A percentile compares a stretch with the other conserved stretches of the same genome.
These are phyloP conservation scores for Congeria kusceri DNA, from an alignment of 2,888 invertebrate species.

Conservation along the genomic window DNA sequence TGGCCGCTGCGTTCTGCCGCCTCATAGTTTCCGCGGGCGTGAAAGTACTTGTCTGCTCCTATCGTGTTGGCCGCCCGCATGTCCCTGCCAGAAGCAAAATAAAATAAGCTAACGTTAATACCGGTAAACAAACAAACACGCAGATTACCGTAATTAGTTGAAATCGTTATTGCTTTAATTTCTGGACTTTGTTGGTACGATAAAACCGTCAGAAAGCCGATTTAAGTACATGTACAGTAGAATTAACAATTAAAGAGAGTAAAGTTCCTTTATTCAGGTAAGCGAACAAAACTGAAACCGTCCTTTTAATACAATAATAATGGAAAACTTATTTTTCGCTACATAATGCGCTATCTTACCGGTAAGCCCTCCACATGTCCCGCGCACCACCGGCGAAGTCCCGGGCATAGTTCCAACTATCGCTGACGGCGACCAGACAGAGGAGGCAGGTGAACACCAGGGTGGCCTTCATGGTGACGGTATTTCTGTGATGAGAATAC, in stretches of 20 bases:
- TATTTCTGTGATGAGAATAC: too few relatives aligned
- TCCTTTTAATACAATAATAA: too few relatives aligned
- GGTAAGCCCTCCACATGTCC: conserved; percentile 48
- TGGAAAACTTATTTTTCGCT: too few relatives aligned
- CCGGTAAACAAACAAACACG: neutral
- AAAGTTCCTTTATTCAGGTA: too few relatives aligned
- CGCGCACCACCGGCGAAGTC: conserved; percentile 37
- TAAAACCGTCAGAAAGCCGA: too few relatives aligned
- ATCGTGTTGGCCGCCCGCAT: conserved; percentile 56
- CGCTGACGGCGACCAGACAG: neutral
- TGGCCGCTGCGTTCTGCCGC: conserved; percentile 53
- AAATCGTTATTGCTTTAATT: neutral
- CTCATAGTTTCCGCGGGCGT: conserved; percentile 61
- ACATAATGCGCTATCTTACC: conserved; percentile 5
- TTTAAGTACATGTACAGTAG: neutral
- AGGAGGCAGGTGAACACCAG: too few relatives aligned
- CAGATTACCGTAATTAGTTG: neutral
- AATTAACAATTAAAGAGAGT: too few relatives aligned
- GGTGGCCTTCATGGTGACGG: too few relatives aligned
- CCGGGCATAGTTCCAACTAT: conserved; percentile 33
- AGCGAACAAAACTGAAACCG: too few relatives aligned
- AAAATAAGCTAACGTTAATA: too few relatives aligned
- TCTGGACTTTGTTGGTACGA: neutral
- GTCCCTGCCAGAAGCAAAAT: conserved; percentile 35
- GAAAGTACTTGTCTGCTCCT: conserved; percentile 61